phyloP scores from a whole-genome alignment of 2,888 invertebrate genomes.

The Drosophila kuntzei region DNA sequence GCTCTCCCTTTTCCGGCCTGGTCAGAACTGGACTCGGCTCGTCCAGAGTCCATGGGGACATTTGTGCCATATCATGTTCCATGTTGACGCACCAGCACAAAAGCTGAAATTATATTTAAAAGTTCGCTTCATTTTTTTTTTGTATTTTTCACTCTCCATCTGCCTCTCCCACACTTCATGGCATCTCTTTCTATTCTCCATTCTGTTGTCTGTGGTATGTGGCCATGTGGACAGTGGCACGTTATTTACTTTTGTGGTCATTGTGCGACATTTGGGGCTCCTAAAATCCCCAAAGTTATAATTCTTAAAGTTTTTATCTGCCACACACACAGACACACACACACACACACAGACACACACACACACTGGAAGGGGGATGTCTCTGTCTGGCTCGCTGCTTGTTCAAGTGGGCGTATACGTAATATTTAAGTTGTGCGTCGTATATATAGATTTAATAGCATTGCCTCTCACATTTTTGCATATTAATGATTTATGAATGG shows the following conservation, averaged over 20 bases:
- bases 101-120: conserved; percentile 81
- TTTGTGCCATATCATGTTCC: conserved; percentile 74
- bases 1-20: not conserved
- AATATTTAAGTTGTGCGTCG: conserved; percentile 57
- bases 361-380: not conserved
- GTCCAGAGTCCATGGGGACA: conserved; percentile 56
- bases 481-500: conserved; percentile 75
- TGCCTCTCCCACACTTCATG: conserved; percentile 4
- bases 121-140: conserved; percentile 44
- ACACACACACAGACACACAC: conserved; percentile 13
- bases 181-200: conserved; percentile 4
- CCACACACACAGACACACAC: conserved; percentile 23
- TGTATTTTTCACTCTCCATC: not conserved
- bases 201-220: conserved; percentile 25
- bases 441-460: conserved; percentile 38
- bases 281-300: conserved; percentile 77
- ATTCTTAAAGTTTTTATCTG: conserved; percentile 79
- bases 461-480: conserved; percentile 47
- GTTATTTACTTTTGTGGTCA: conserved; percentile 79
- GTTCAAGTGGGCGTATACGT: conserved; percentile 72
- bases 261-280: conserved; percentile 60
- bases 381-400: conserved; percentile 50
- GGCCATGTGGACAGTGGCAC: conserved; percentile 37
- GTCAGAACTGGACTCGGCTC: conserved; percentile 17
- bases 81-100: conserved; percentile 79